phyloP scores from a whole-genome alignment of 2,888 invertebrate species.

The Rhagium mordax region DNA sequence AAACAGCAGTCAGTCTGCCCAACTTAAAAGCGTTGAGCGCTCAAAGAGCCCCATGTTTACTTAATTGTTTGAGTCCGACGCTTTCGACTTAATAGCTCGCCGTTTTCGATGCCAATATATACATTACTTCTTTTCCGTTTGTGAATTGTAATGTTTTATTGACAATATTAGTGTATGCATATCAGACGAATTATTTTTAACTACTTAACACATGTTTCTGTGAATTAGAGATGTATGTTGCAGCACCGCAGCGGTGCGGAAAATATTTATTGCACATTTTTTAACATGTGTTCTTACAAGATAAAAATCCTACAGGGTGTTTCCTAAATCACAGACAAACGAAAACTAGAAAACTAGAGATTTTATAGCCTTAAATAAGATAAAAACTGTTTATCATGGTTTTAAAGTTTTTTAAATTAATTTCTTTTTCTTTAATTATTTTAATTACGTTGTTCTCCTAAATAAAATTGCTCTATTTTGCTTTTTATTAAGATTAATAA shows the following conservation, averaged over 20 bases:
- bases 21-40: conserved; percentile 45
- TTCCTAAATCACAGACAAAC: no score
- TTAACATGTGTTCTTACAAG: not conserved
- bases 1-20: conserved; percentile 39
- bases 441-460: no score
- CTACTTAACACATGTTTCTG: not conserved
- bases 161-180: conserved; percentile 9
- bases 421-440: no score
- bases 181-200: conserved; percentile 19
- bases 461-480: no score
- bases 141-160: conserved; percentile 13
- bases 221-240: not conserved
- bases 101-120: conserved; percentile 32
- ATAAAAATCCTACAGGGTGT: no score
- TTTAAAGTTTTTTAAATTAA: no score
- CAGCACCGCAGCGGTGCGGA: not conserved
- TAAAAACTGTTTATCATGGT: no score
- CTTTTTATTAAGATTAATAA: no score
- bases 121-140: conserved; percentile 28
- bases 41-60: conserved; percentile 49
- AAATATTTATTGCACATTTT: not conserved
- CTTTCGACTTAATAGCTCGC: conserved; percentile 32
- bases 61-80: conserved; percentile 40
- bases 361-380: no score
- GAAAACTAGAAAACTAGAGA: no score